Evolutionary conservation across 2,113 vertebrate species (phyloP), one percentile per base, ranked within the genome.

Genomic region (Kryptolebias marmoratus): DNA sequence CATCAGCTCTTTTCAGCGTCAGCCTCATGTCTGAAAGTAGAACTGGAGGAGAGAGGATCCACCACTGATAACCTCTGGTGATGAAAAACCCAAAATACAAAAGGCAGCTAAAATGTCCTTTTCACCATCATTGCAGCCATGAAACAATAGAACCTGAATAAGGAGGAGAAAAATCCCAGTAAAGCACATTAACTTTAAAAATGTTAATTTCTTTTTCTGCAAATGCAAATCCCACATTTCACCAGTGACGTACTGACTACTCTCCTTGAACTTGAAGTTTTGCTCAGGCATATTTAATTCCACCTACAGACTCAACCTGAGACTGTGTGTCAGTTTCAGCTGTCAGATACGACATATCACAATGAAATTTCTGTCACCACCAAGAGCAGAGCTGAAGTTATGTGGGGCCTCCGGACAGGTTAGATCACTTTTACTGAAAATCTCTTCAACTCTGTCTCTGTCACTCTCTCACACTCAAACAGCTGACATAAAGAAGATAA

Each of bases 391-490:
- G 22, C 3, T 57, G 28, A 62, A 62, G 55, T 39, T 61, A 8
- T 59, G 16, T 27, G 36, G 64, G 60, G 53, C 14, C 64, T 64
- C 68, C 66, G 75, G 75, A 81, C 78, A 82, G 72, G 59, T 77
- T 63, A 63, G 64, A 78, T 74, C 69, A 64, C 4, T 22, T 64
- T n/a, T 9, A 12, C 65, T 64, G 53, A 71, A 75, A 14, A 73
- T 75, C 36, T 71, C 63, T 64, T 57, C 45, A 63, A 30, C 64
- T 66, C 52, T 60, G 18, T 63, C 31, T 47, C 59, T 64, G 68
- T 71, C 69, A 30, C 28, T 53, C 22, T 39, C 31, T 66, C 42
- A 32, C 32, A 2, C 56, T 67, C 32, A 11, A 66, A 60, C 3
- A 3, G 48, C 72, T 77, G 75, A 67, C 81, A 70, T 10, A 27